phyloP scores from a whole-genome alignment of 1,140 invertebrate species.

The Capitella teleta region DNA sequence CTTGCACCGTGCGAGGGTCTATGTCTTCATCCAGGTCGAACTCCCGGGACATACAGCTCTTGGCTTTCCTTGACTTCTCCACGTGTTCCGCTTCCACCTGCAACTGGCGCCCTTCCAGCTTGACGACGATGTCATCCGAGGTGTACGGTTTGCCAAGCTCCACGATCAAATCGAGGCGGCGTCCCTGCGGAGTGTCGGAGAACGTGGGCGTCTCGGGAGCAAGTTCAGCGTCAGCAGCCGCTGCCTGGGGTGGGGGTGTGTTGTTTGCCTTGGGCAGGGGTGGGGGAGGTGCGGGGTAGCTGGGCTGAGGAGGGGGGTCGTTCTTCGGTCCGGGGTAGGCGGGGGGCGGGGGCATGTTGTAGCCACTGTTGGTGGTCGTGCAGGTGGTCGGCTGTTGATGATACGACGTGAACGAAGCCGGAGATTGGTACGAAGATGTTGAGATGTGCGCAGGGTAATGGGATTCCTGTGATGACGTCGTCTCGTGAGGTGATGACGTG shows the following conservation, averaged over 20 bases:
- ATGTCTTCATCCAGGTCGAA: constrained; percentile 12
- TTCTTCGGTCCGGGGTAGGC: neutral
- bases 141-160: constrained; percentile 8
- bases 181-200: neutral
- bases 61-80: constrained; percentile 8
- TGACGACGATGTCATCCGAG: constrained; percentile 12
- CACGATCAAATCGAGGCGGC: constrained; percentile 3
- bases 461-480: neutral
- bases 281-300: neutral
- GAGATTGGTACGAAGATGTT: neutral
- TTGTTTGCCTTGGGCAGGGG: neutral
- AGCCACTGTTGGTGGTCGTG: neutral
- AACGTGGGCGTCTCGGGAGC: neutral
- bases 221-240: neutral
- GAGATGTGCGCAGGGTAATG: neutral
- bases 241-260: neutral
- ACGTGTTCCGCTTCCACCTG: constrained; percentile 11
- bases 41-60: constrained; percentile 9
- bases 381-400: neutral
- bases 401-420: neutral
- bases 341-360: neutral
- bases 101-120: constrained; percentile 7
- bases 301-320: neutral
- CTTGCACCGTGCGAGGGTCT: constrained; percentile 7
- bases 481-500: neutral